Base-by-base conservation (phyloP, 2,113 vertebrate species). In the Prunella himalayana region DNA sequence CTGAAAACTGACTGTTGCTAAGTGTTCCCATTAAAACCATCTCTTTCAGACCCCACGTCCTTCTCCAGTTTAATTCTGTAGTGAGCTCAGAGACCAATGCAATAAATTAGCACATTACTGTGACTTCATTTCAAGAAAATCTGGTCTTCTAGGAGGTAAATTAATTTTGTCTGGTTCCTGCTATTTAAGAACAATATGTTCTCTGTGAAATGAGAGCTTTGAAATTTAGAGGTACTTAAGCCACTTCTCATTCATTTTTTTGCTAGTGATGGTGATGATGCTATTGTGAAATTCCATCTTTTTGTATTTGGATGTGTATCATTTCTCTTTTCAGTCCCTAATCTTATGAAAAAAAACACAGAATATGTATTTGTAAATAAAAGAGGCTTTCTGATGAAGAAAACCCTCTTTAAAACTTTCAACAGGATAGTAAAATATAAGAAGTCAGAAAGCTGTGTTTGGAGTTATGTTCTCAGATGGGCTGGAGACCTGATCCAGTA, bases 121-220 rank as follows among this genome's bases (percentile, higher is more conserved):
- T 88, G 56, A 80, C 39, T 95, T 94, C 39, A 65, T 60, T 76
- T 82, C 64, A 94, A 77, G 60, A 88, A 90, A 90, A 92, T 39
- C 6, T 60, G 80, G 41, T 21, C 37, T 81, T 90, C 49, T 72
- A 71, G 50, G 82, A 92, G 39, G 25, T 56, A 39, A 71, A 68
- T 68, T 86, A 16, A 10, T 71, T 92, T 78, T 94, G 33, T 73
- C 71, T 87, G 69, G 8, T 25, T 88, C 41, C 78, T 57, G 28
- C n/a, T 80, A 12, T 65, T 86, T 39, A 73, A 57, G 16, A 70
- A 59, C 9, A 42, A 44, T 63, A 31, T 28, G 15, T 65, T 47
- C n/a, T 73, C 39, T 59, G 22, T 30, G 49, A 75, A 93, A 30
- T 41, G 56, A 82, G 54, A 69, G 12, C 30, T 94, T 69, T 66